These are phyloP conservation scores for Magallana gigas DNA, from an alignment of 1,140 invertebrate species.

Conservation along the genomic window DNA sequence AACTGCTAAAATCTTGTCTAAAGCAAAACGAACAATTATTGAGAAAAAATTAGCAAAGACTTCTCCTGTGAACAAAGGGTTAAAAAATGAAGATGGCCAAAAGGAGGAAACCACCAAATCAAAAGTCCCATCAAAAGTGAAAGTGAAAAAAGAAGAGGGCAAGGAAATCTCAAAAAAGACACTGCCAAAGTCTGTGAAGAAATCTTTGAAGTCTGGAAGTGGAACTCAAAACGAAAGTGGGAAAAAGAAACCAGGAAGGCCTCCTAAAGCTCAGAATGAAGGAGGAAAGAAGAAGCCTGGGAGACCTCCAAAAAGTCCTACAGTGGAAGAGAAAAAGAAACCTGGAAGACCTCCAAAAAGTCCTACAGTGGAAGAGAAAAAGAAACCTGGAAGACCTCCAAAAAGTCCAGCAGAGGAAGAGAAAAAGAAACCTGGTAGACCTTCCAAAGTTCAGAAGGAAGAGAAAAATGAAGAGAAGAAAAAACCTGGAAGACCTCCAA, in stretches of 20 bases:
- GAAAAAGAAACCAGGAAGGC: slow-evolving; percentile 23
- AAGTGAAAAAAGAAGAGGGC: slow-evolving; percentile 28
- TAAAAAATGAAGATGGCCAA: not conserved
- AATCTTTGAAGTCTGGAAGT: slow-evolving; percentile 1
- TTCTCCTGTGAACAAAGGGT: slow-evolving; percentile 13
- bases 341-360: not conserved
- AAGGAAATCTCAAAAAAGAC: not conserved
- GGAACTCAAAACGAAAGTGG: not conserved
- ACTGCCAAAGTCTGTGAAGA: slow-evolving; percentile 31
- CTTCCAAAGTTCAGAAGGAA: not conserved
- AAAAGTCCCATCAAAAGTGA: slow-evolving; percentile 9
- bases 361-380: slow-evolving; percentile 15
- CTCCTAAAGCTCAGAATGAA: slow-evolving; percentile 34
- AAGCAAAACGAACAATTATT: not conserved
- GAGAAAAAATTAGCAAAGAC: slow-evolving; percentile 16
- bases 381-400: not conserved
- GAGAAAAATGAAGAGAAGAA: not conserved
- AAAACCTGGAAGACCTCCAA: slow-evolving; percentile 3
- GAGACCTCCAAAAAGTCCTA: slow-evolving; percentile 42
- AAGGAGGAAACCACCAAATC: not conserved
- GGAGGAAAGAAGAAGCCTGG: not conserved
- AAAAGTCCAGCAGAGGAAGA: slow-evolving; percentile 6
- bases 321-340: slow-evolving; percentile 26
- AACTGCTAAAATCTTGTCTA: slow-evolving; percentile 18
- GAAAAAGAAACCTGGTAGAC: not conserved